phyloP scores from a whole-genome alignment of 2,113 vertebrate species.

The Lucifuga dentata region DNA sequence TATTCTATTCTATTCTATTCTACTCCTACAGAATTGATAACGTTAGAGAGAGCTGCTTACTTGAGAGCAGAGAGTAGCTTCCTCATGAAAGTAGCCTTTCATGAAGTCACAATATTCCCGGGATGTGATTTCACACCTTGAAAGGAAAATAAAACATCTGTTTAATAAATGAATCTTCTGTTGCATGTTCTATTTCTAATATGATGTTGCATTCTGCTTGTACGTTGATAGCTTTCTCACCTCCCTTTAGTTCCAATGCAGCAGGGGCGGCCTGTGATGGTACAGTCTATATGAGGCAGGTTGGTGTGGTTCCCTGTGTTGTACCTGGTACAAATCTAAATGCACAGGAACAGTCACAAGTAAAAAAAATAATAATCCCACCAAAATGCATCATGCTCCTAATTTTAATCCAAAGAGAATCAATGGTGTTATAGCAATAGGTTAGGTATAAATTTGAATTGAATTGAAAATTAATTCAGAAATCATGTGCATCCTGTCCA shows the following conservation, averaged over 20 bases:
- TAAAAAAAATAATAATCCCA: no score
- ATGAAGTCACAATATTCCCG: slow-evolving; percentile 98
- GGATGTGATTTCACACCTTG: slow-evolving; percentile 98
- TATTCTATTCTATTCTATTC: no score
- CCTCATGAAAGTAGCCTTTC: slow-evolving; percentile 97
- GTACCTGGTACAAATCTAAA: slow-evolving; percentile 95
- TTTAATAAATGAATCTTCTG: slow-evolving; percentile 5
- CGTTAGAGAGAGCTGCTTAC: slow-evolving; percentile 78
- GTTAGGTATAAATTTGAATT: no score
- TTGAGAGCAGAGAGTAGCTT: slow-evolving; percentile 97
- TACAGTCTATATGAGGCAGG: slow-evolving; percentile 96
- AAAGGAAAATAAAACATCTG: not conserved
- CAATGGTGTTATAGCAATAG: not conserved
- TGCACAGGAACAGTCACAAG: not conserved
- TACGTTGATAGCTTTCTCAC: slow-evolving; percentile 73
- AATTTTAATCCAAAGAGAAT: not conserved
- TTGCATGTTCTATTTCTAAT: not conserved
- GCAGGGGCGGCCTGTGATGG: slow-evolving; percentile 95
- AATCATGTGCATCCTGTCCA: no score
- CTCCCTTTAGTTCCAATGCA: slow-evolving; percentile 99
- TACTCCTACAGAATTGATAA: no score
- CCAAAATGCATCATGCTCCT: no score
- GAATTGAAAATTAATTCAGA: no score
- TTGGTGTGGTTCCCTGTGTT: slow-evolving; percentile 96
- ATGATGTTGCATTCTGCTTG: not conserved